phyloP scores from a whole-genome alignment of 2,797 vertebrate genomes.

The Clarias platycephalus region DNA sequence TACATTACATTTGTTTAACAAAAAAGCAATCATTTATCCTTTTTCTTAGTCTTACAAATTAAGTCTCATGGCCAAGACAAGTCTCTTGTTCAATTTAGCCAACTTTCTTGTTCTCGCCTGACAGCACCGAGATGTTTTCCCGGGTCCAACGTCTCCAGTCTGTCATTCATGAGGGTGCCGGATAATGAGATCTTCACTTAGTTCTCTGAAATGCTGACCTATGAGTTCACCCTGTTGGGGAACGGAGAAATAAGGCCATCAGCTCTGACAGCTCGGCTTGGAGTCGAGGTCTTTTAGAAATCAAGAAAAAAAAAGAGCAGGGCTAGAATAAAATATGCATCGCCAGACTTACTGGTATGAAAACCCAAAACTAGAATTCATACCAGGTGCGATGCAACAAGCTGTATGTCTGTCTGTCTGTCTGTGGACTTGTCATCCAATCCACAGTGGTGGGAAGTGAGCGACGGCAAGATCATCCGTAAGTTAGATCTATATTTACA shows the following conservation, averaged over 20 bases:
- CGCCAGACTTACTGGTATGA: background rate
- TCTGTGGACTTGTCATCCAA: too few species aligned
- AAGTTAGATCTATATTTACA: background rate
- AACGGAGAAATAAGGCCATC: background rate
- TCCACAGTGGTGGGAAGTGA: background rate
- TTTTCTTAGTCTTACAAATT: background rate
- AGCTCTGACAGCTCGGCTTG: background rate
- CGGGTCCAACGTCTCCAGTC: background rate
- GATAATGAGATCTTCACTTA: background rate
- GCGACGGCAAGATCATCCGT: background rate
- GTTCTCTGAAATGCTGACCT: background rate
- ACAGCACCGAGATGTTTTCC: background rate
- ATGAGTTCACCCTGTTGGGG: background rate
- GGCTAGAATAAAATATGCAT: background rate
- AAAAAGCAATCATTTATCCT: background rate
- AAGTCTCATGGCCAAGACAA: background rate
- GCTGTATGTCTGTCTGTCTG: too few species aligned
- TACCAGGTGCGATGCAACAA: background rate
- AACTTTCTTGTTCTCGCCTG: background rate
- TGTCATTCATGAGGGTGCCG: background rate
- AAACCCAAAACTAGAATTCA: background rate
- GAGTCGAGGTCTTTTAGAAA: background rate
- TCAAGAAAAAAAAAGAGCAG: background rate
- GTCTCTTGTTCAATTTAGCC: background rate
- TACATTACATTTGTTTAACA: background rate